Evolutionary conservation across 1,140 invertebrate genomes (phyloP).

Genomic region (Drosophila rufa): DNA sequence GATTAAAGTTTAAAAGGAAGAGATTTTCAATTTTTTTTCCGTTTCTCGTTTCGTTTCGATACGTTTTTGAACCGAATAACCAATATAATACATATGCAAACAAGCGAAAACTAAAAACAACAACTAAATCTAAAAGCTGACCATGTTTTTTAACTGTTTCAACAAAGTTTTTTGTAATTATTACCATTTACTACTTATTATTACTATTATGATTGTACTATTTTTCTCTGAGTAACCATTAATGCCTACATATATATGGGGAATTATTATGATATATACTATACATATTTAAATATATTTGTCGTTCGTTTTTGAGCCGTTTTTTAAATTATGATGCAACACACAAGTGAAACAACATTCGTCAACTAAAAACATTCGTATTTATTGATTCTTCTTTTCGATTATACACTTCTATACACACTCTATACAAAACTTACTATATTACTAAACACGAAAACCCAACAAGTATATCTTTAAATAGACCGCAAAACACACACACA

Average conservation of each 20-base stretch:
- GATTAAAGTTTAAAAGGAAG: constrained; percentile 54
- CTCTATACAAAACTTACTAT: constrained; percentile 32
- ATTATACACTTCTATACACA: constrained; percentile 59
- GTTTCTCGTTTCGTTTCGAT: constrained; percentile 52
- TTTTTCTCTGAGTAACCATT: constrained; percentile 77
- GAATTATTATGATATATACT: constrained; percentile 56
- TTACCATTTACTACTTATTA: constrained; percentile 65
- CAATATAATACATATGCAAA: constrained; percentile 36
- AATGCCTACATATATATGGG: constrained; percentile 47
- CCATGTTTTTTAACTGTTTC: constrained; percentile 75
- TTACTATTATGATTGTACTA: constrained; percentile 70
- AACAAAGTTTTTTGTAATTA: constrained; percentile 74
- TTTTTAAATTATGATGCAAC: constrained; percentile 59
- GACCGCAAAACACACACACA: constrained; percentile 39
- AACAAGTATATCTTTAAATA: constrained; percentile 57
- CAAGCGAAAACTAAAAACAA: constrained; percentile 16
- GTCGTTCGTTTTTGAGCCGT: constrained; percentile 79
- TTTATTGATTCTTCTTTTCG: constrained; percentile 73
- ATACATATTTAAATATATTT: constrained; percentile 66
- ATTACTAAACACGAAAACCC: constrained; percentile 39
- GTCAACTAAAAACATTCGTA: constrained; percentile 81
- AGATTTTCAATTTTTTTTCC: constrained; percentile 34
- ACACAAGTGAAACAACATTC: constrained; percentile 70
- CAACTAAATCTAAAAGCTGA: constrained; percentile 53
- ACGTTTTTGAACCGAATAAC: constrained; percentile 49